phyloP scores from a whole-genome alignment of 2,888 invertebrate species.

The Margaritifera margaritifera region DNA sequence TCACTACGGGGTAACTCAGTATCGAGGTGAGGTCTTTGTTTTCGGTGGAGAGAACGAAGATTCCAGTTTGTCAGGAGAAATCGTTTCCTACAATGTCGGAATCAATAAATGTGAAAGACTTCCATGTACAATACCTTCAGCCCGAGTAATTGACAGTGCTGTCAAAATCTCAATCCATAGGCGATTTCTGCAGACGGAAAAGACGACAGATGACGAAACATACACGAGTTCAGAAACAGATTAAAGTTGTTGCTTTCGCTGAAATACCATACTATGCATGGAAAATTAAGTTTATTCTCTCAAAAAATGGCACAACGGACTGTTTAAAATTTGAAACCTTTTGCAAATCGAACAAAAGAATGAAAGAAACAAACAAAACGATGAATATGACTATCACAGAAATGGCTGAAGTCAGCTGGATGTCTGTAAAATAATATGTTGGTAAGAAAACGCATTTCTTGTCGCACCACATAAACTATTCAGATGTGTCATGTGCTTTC shows the following conservation, averaged over 20 bases:
- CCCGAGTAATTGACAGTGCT: constrained; percentile 61
- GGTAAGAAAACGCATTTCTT: too few species aligned
- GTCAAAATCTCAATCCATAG: constrained; percentile 58
- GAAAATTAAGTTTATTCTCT: neutral
- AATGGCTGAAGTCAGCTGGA: too few species aligned
- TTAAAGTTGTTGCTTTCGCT: neutral
- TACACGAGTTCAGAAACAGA: too few species aligned
- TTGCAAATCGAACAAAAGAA: too few species aligned
- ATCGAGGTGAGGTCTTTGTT: constrained; percentile 54
- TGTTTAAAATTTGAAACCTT: too few species aligned
- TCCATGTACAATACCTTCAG: constrained; percentile 54
- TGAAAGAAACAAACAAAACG: too few species aligned
- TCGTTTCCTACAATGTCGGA: constrained; percentile 54
- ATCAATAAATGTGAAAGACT: constrained; percentile 51
- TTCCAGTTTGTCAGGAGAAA: constrained; percentile 54
- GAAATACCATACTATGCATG: neutral
- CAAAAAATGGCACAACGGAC: neutral
- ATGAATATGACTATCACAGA: too few species aligned
- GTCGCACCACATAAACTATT: too few species aligned
- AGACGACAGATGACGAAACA: constrained; percentile 11
- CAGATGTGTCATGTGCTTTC: too few species aligned
- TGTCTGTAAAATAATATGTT: too few species aligned
- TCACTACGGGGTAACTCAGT: constrained; percentile 61
- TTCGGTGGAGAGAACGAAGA: constrained; percentile 59
- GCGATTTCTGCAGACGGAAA: constrained; percentile 45